Conservation (phyloP, 2,797 vertebrate species). For the Gambusia yucatana region DNA sequence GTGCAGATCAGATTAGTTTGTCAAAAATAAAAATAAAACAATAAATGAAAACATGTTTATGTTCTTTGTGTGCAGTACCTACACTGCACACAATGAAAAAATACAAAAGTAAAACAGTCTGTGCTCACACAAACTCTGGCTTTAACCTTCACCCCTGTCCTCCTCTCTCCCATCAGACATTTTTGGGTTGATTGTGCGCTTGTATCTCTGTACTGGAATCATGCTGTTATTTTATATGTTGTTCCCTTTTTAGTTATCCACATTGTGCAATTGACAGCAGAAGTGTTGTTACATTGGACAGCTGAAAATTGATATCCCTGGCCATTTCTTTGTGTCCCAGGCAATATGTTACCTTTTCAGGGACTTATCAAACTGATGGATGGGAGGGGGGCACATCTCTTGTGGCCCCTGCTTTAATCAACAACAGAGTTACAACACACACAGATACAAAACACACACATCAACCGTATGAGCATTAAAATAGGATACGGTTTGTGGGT, state of each 20-base stretch:
- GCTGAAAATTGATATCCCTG: constrained; percentile 90
- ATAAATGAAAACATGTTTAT: not conserved
- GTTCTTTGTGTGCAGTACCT: not conserved
- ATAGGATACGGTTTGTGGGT: not conserved
- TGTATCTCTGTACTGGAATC: constrained; percentile 24
- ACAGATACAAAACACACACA: constrained; percentile 56
- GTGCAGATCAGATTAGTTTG: not conserved
- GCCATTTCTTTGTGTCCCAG: constrained; percentile 85
- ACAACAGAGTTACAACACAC: constrained; percentile 72
- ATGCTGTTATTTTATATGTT: constrained; percentile 15
- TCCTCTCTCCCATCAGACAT: constrained; percentile 24
- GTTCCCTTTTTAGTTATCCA: constrained; percentile 6
- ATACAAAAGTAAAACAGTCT: not conserved
- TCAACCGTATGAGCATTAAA: constrained; percentile 82
- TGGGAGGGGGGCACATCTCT: constrained; percentile 85
- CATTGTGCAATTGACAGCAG: constrained; percentile 27
- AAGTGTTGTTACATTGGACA: constrained; percentile 55
- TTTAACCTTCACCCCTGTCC: constrained; percentile 22
- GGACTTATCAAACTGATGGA: constrained; percentile 94
- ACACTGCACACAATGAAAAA: not conserved
- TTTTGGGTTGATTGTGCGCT: constrained; percentile 19
- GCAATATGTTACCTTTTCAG: constrained; percentile 93
- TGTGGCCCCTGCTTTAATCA: constrained; percentile 89
- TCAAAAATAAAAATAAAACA: not conserved
- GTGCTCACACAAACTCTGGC: constrained; percentile 18